Conservation (phyloP, 1,140 invertebrate genomes). For the Cotesia chilonis region DNA sequence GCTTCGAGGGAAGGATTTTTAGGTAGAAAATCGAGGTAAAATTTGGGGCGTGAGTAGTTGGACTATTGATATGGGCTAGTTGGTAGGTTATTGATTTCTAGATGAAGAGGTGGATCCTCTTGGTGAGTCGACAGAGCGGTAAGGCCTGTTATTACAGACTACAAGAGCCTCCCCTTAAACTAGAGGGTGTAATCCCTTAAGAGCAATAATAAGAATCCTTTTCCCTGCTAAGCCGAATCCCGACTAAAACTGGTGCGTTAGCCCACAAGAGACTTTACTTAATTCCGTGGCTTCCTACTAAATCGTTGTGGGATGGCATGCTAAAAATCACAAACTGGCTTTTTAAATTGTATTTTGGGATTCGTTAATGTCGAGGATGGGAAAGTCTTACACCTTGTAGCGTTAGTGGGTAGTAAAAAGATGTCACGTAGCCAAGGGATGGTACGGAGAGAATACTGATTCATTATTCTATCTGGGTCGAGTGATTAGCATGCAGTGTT, state of each 20-base stretch:
- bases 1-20: constrained; percentile 18
- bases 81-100: no score
- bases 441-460: constrained; percentile 63
- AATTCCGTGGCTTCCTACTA: constrained; percentile 18
- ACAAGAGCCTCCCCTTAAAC: constrained; percentile 56
- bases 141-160: constrained; percentile 59
- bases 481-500: constrained; percentile 64
- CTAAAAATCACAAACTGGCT: constrained; percentile 11
- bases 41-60: not conserved
- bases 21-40: constrained; percentile 10
- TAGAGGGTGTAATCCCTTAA: constrained; percentile 63
- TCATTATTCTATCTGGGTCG: constrained; percentile 67
- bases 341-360: not conserved
- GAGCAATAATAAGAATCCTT: constrained; percentile 66
- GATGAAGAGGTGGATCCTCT: no score
- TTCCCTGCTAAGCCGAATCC: constrained; percentile 51
- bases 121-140: constrained; percentile 10
- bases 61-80: not conserved
- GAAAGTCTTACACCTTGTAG: not conserved
- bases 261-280: not conserved
- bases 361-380: not conserved
- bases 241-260: constrained; percentile 54
- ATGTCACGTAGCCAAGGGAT: constrained; percentile 54
- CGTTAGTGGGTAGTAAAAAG: constrained; percentile 51
- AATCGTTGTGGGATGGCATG: not conserved